These are phyloP conservation scores for Mormyrus iriodes DNA, from an alignment of 2,113 vertebrate species.

Conservation along the genomic window DNA sequence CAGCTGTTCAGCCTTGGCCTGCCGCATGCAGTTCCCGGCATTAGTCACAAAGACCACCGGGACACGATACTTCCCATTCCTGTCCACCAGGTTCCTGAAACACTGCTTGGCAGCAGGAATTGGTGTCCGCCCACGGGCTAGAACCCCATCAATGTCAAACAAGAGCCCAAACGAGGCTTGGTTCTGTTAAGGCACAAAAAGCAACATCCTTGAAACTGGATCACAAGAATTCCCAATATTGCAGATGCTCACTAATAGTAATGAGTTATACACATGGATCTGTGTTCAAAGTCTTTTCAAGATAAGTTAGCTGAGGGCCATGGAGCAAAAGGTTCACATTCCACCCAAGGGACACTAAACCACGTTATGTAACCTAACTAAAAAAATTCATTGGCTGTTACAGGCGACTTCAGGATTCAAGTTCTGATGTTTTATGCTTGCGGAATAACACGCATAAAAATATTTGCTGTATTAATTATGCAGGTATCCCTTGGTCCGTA, in stretches of 20 bases:
- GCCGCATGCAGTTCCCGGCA: constrained; percentile 79
- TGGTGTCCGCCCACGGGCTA: constrained; percentile 75
- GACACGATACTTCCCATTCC: constrained; percentile 70
- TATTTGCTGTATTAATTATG: not conserved
- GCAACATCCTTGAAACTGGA: not conserved
- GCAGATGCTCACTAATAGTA: not conserved
- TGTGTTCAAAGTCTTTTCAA: not conserved
- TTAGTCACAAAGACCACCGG: constrained; percentile 94
- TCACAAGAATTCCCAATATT: not conserved
- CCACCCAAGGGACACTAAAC: not conserved
- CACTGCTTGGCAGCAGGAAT: constrained; percentile 80
- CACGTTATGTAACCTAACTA: not conserved
- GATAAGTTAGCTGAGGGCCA: not conserved
- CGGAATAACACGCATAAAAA: not conserved
- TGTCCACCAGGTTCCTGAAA: constrained; percentile 67
- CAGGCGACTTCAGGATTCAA: not conserved
- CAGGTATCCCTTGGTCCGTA: too few species aligned
- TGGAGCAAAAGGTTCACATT: not conserved
- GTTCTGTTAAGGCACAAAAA: constrained; percentile 43
- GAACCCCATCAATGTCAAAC: constrained; percentile 89
- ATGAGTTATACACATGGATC: not conserved
- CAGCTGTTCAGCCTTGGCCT: constrained; percentile 76
- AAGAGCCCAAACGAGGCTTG: constrained; percentile 77
- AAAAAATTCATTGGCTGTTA: not conserved
- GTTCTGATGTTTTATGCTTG: not conserved